Conservation (phyloP, 1,140 invertebrate genomes). For the Monomorium pharaonis region DNA sequence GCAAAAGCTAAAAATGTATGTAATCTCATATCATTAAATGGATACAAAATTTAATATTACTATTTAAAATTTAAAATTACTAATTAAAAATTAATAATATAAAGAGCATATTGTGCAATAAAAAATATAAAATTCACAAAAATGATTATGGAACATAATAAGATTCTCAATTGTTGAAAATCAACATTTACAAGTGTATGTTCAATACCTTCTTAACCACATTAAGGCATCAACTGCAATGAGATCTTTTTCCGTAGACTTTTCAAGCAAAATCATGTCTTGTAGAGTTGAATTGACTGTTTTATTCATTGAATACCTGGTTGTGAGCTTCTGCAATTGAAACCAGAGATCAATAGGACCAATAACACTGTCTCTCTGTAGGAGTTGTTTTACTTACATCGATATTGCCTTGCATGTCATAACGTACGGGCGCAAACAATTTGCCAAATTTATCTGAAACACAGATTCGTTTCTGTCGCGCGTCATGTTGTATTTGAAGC, state of each 20-base stretch:
- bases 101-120: background rate
- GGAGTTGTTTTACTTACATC: slow-evolving; percentile 85
- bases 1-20: background rate
- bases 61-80: too few relatives aligned
- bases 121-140: background rate
- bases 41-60: background rate
- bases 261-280: slow-evolving; percentile 88
- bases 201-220: slow-evolving; percentile 88
- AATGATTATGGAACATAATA: background rate
- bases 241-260: slow-evolving; percentile 81
- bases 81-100: too few relatives aligned
- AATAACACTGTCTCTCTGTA: slow-evolving; percentile 1
- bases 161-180: background rate
- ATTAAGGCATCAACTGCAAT: slow-evolving; percentile 87
- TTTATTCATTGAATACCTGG: slow-evolving; percentile 85
- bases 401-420: slow-evolving; percentile 91
- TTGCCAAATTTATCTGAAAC: slow-evolving; percentile 90
- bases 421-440: slow-evolving; percentile 89
- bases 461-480: slow-evolving; percentile 3
- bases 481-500: slow-evolving; percentile 7
- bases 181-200: too few relatives aligned
- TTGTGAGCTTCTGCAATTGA: slow-evolving; percentile 87
- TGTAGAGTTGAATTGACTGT: slow-evolving; percentile 87
- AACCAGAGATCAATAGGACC: slow-evolving; percentile 32
- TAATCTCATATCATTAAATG: background rate